Base-by-base conservation (phyloP, 2,888 invertebrate species). In the Cataglyphis rosenhaueri region DNA sequence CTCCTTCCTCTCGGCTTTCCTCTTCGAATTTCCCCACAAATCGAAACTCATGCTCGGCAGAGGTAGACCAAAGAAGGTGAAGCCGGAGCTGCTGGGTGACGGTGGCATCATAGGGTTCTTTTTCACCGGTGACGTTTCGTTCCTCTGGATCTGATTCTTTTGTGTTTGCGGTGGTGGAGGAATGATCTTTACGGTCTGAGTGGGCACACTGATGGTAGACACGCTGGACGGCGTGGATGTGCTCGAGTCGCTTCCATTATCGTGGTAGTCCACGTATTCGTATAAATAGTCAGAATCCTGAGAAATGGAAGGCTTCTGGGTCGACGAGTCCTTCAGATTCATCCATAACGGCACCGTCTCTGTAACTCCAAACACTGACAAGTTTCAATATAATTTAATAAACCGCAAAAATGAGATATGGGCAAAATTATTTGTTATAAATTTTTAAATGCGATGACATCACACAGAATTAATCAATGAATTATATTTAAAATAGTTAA, bases 21-120 rank as follows among this genome's bases (percentile, higher is more conserved):
- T 92, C 1, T 93, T 93, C 2, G 94, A 92, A 73, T 94, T 94
- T 2, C 94, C 94, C 94, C 97, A 96, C 61, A 97, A 94, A 90
- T 96, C 96, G 91, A 97, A 96, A 88, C 96, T 97, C 66, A 98
- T 93, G 57, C 96, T 95, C 1, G 98, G 97, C 83, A 98, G 93
- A 0, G 98, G 98, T 92, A 98, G 96, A 0, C 98, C 98, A 91
- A 98, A 98, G 92, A 98, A 97, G 18, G 98, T 97, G 88, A 98
- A 97, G 0, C 97, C 96, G 85, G 96, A 96, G 41, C 95, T 95
- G 75, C 95, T 95, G 0, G 96, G 96, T 0, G 96, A 95, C 48
- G 95, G 95, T 52, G 94, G 93, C 75, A 94, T 87, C 38, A 92
- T 78, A 10, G 93, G 83, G 10, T 84, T 86, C 32, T 90, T 90